Percentiles rank a stretch among this genome's conserved stretches.
phyloP scores from a whole-genome alignment of 2,113 vertebrate species.

The Penelope pileata region DNA sequence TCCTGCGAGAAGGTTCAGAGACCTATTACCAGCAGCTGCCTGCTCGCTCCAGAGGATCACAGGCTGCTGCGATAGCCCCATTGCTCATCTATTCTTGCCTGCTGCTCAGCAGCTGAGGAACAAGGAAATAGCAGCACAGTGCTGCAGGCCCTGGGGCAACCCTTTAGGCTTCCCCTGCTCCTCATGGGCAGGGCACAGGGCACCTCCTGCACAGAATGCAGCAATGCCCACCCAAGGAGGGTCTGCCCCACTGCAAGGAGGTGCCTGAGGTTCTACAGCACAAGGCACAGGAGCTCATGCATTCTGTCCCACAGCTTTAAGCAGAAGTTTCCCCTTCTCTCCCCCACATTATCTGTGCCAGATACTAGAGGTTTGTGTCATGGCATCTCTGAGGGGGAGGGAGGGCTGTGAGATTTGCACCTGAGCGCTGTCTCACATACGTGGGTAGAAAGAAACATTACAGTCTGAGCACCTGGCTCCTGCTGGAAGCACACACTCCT shows the following conservation, averaged over 20 bases:
- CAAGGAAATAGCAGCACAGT: rapidly evolving
- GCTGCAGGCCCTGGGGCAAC: rapidly evolving
- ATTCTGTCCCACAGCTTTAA: not conserved
- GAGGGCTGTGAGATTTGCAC: not conserved
- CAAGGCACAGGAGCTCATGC: not conserved
- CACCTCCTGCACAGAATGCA: not conserved
- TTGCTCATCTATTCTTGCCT: not conserved
- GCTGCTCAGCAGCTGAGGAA: not conserved
- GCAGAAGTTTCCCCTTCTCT: not conserved
- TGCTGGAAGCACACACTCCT: not conserved
- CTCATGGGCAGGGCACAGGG: not conserved
- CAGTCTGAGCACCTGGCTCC: not conserved
- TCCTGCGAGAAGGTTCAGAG: not conserved
- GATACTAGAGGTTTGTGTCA: not conserved
- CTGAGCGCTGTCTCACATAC: not conserved
- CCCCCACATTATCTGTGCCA: rapidly evolving
- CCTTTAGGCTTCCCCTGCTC: not conserved
- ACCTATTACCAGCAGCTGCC: not conserved
- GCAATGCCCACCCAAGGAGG: not conserved
- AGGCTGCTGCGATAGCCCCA: not conserved
- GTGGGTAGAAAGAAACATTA: not conserved
- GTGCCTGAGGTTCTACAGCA: not conserved
- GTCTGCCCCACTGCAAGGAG: rapidly evolving
- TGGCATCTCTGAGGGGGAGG: not conserved
- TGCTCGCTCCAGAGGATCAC: not conserved